These are phyloP conservation scores for Tinea trinotella DNA, from an alignment of 2,888 invertebrate species.

Conservation along the genomic window DNA sequence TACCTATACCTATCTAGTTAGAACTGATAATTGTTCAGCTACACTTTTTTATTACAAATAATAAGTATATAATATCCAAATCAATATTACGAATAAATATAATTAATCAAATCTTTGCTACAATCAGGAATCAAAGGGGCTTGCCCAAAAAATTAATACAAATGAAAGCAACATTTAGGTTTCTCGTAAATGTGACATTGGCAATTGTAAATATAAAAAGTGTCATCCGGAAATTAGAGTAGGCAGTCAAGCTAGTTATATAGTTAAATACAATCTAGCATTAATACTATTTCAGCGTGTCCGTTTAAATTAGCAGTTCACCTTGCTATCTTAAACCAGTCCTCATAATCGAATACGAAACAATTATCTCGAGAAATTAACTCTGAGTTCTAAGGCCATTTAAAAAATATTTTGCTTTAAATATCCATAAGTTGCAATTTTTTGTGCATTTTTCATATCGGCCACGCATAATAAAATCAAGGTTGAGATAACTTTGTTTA, in stretches of 20 bases:
- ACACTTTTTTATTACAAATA: too few species aligned
- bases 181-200: background rate
- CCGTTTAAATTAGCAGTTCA: conserved; percentile 25
- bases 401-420: background rate
- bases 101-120: too few species aligned
- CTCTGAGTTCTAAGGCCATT: conserved; percentile 31
- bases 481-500: conserved; percentile 35
- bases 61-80: too few species aligned
- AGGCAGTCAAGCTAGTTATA: background rate
- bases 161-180: background rate
- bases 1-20: too few species aligned
- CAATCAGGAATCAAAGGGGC: too few species aligned
- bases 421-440: background rate
- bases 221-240: background rate
- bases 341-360: conserved; percentile 21
- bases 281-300: background rate
- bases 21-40: too few species aligned
- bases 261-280: background rate
- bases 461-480: conserved; percentile 28
- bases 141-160: too few species aligned
- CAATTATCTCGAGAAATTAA: conserved; percentile 10
- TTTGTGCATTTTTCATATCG: background rate
- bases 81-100: too few species aligned
- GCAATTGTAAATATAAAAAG: background rate
- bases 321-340: conserved; percentile 46